phyloP scores from a whole-genome alignment of 2,888 invertebrate genomes.

The Apodemia hepburni region DNA sequence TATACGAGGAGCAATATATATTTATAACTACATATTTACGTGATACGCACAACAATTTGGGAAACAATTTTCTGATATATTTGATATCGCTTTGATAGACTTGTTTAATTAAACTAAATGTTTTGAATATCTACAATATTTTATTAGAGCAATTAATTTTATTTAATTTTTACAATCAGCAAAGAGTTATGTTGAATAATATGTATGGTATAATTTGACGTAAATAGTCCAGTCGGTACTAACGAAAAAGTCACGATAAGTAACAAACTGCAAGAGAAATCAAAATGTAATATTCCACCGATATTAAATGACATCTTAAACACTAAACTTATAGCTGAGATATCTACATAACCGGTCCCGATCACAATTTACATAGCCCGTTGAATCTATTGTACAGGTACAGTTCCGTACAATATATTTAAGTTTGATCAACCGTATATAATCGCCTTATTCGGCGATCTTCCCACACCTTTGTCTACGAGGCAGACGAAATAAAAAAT shows the following conservation, averaged over 20 bases:
- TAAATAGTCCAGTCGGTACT: neutral
- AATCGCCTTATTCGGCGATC: conserved; percentile 52
- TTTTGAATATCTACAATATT: neutral
- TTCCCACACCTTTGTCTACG: conserved; percentile 56
- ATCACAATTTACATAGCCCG: conserved; percentile 38
- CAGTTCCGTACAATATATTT: conserved; percentile 54
- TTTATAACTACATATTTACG: neutral
- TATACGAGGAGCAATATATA: neutral
- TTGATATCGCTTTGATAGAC: neutral
- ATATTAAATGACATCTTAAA: conserved; percentile 38
- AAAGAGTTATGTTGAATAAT: neutral
- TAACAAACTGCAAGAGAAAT: conserved; percentile 59
- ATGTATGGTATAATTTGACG: neutral
- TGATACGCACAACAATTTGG: neutral
- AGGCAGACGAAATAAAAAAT: conserved; percentile 32
- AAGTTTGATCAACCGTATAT: conserved; percentile 48
- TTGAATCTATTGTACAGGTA: conserved; percentile 37
- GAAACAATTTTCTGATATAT: neutral
- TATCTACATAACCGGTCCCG: conserved; percentile 55
- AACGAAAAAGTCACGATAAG: conserved; percentile 49
- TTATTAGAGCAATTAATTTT: neutral
- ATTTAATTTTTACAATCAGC: neutral
- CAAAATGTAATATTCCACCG: conserved; percentile 61
- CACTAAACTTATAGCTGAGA: conserved; percentile 42
- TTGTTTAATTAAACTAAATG: neutral